phyloP scores from a whole-genome alignment of 2,113 vertebrate species.

The Leptobrachium leishanense region DNA sequence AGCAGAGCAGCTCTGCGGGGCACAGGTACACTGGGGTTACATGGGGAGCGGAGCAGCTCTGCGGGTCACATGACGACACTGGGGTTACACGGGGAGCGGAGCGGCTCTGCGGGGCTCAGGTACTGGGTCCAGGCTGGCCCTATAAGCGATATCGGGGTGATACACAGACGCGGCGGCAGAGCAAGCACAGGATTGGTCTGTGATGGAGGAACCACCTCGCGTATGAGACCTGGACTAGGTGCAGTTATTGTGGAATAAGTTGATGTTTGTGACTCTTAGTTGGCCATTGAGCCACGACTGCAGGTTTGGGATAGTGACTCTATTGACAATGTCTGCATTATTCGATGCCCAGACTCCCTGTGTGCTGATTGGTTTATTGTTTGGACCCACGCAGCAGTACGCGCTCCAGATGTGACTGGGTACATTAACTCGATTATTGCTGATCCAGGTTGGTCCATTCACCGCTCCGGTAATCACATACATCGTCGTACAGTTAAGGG shows the following conservation, averaged over 20 bases:
- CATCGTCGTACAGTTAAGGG: conserved; percentile 25
- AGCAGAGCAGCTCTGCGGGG: too few relatives aligned
- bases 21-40: too few relatives aligned
- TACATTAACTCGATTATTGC: conserved; percentile 10
- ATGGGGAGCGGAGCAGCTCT: too few relatives aligned
- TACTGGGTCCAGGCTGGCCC: too few relatives aligned
- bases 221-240: neutral
- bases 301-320: conserved; percentile 17
- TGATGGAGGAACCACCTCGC: neutral
- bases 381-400: conserved; percentile 36
- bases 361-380: conserved; percentile 22
- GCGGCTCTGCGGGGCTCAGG: too few relatives aligned
- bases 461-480: conserved; percentile 25
- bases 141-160: too few relatives aligned
- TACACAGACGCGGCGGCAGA: too few relatives aligned
- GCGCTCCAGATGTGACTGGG: conserved; percentile 39
- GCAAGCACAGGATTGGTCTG: too few relatives aligned
- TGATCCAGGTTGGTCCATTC: conserved; percentile 31
- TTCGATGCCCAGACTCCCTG: conserved; percentile 21
- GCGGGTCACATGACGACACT: too few relatives aligned
- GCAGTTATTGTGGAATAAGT: conserved; percentile 26
- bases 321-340: conserved; percentile 12
- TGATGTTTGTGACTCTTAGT: neutral
- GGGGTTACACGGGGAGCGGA: too few relatives aligned
- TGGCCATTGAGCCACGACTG: conserved; percentile 8